A percentile compares a stretch with the other conserved stretches of the same genome.
Conservation (phyloP, 2,888 invertebrate genomes). For the Protonemura montana region DNA sequence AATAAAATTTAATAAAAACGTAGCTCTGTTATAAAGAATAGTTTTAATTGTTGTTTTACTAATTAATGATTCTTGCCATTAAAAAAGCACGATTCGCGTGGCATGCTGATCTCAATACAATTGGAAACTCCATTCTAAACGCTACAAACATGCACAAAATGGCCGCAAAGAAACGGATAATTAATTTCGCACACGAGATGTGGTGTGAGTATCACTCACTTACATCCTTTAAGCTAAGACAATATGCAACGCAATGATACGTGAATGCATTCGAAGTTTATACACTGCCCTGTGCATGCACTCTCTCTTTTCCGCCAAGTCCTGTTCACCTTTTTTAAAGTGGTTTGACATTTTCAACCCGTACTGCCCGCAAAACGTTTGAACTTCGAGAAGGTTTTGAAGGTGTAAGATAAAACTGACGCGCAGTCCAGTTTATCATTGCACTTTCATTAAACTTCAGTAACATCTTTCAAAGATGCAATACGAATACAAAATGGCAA, state of each 20-base stretch:
- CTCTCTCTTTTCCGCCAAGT: not conserved
- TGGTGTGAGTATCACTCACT: not conserved
- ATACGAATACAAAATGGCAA: too few relatives aligned
- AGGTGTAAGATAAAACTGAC: not conserved
- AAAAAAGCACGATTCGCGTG: not conserved
- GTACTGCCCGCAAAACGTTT: not conserved
- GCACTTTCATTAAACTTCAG: not conserved
- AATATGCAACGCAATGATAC: not conserved
- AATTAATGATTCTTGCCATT: not conserved
- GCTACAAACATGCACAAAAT: not conserved
- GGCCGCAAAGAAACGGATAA: not conserved
- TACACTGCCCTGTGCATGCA: not conserved
- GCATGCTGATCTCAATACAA: constrained; percentile 2
- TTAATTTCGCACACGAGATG: not conserved
- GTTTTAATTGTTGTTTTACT: not conserved
- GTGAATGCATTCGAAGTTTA: not conserved
- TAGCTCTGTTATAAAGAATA: not conserved
- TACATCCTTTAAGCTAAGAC: not conserved
- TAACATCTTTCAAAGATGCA: not conserved
- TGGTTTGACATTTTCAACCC: constrained; percentile 12
- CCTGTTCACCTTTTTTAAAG: constrained; percentile 12
- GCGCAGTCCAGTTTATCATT: not conserved
- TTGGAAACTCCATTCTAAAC: not conserved
- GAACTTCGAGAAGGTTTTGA: not conserved
- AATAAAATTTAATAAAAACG: not conserved